Evolutionary conservation across 2,113 vertebrate genomes (phyloP), one percentile per base, ranked within the genome.

Genomic region (mouse (Mus musculus)): DNA sequence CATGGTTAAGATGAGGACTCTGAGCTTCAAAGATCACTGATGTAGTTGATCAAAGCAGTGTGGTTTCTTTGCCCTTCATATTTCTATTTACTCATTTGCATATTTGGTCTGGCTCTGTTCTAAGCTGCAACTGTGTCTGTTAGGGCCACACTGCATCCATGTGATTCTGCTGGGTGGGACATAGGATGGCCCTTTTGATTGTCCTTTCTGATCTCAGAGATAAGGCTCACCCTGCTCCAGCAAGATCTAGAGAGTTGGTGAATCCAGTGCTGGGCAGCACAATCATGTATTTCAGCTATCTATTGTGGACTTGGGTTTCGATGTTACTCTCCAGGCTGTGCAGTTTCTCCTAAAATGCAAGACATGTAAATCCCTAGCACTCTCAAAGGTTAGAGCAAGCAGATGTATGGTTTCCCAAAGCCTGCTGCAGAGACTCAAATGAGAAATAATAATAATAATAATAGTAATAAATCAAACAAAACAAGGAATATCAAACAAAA

Each of bases 371-470:
- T 61, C 78, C 71, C 56, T 39, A 88, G 24, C 7, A 30, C 46
- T 89, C 92, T 65, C 46, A 8, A 39, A 77, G 52, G 5, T 78
- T 26, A 22, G n/a, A 6, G 46, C 36, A 19, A 88, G 52, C 54
- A 75, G 65, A 42, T 9, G 3, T 30, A 36, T 81, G 81, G 46
- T 19, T 89, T 82, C 65, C 69, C n/a, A 33, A 82, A 84, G 56
- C 49, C 89, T 76, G 39, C 65, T 96, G 20, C 54, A 80, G 54
- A 97, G 85, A 91, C 54, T 61, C 0, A 7, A 93, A 82, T n/a
- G 39, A 52, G 10, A 92, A 39, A 42, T 16, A 14, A 16, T 7
- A 33, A 69, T 36, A 16, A 67, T 14, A 5, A 33, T 30, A 4
- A 67, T 67, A 12, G 30, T 67, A 12, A 67, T 30, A 30, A 13